Evolutionary conservation across 2,888 invertebrate species (phyloP), one percentile per base, ranked within the genome.

Genomic region (Argyra leucocephala): DNA sequence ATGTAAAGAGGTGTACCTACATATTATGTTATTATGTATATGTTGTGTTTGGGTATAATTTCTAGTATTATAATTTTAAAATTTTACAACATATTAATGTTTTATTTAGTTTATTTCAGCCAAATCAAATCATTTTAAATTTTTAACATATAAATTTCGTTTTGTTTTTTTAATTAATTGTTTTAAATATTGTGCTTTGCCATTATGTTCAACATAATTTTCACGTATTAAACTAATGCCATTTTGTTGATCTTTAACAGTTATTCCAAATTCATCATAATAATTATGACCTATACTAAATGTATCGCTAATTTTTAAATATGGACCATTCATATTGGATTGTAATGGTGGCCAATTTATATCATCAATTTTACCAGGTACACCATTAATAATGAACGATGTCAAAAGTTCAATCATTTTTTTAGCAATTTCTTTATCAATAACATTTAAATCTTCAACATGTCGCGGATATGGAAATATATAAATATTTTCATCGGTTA

Each of bases 401-500:
- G 78, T 76, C 80, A 80, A 79, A 3, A 79, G 69, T 3, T 79
- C 76, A 3, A 83, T 78, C 80, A 84, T 80, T 61, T 77, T 78
- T 22, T 76, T 76, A 0, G 82, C 81, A 66, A 83, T 76, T 15
- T 71, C 69, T 65, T 71, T 70, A 66, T 82, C 82, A 10, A 75
- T 73, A 2, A 74, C 74, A 71, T 77, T 81, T 0, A 81, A 71
- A 0, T 72, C 69, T 31, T 71, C 71, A 0, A 74, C 77, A 65
- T 78, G 76, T 1, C 75, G 72, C 4, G 78, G 77, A 67, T 77
- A 78, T 15, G 79, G 79, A 70, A 85, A 85, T n/a, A 85, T 73
- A 70, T 85, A 83, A 6, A 84, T 77, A 0, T 84, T 77, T 69
- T 85, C 85, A 68, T 85, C 84, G 1, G 85, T 83, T 63, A 85